phyloP scores from a whole-genome alignment of 2,797 vertebrate species.

The Silurus lanzhouensis region DNA sequence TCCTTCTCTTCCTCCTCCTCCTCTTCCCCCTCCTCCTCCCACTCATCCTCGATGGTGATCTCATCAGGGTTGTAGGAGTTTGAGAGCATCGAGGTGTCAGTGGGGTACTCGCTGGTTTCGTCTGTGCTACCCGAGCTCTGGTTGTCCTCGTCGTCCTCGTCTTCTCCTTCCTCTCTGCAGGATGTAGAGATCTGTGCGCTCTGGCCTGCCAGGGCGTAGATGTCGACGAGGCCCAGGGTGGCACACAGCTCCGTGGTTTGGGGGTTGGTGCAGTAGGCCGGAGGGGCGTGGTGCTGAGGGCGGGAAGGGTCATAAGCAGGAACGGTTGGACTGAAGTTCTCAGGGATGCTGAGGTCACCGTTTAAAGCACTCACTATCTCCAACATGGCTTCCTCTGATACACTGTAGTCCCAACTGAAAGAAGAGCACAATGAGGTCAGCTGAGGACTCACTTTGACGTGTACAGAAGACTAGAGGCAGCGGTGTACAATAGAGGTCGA shows the following conservation, averaged over 20 bases:
- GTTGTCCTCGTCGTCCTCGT: constrained; percentile 75
- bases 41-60: constrained; percentile 92
- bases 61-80: constrained; percentile 91
- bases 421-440: constrained; percentile 23
- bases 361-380: constrained; percentile 81
- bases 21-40: constrained; percentile 80
- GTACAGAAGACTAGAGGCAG: not conserved
- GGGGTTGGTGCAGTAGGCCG: constrained; percentile 82
- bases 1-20: constrained; percentile 63
- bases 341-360: constrained; percentile 83
- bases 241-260: constrained; percentile 96
- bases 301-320: constrained; percentile 80
- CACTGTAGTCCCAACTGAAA: constrained; percentile 91
- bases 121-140: constrained; percentile 78
- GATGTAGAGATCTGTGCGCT: constrained; percentile 59
- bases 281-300: constrained; percentile 71
- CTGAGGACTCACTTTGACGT: not conserved
- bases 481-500: not conserved
- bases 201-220: constrained; percentile 78
- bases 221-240: constrained; percentile 85
- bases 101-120: constrained; percentile 88
- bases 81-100: constrained; percentile 84
- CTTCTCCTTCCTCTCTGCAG: constrained; percentile 60
- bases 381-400: constrained; percentile 83
- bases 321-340: constrained; percentile 85